Conservation (phyloP, 2,797 vertebrate genomes). For the Acanthornis magna region DNA sequence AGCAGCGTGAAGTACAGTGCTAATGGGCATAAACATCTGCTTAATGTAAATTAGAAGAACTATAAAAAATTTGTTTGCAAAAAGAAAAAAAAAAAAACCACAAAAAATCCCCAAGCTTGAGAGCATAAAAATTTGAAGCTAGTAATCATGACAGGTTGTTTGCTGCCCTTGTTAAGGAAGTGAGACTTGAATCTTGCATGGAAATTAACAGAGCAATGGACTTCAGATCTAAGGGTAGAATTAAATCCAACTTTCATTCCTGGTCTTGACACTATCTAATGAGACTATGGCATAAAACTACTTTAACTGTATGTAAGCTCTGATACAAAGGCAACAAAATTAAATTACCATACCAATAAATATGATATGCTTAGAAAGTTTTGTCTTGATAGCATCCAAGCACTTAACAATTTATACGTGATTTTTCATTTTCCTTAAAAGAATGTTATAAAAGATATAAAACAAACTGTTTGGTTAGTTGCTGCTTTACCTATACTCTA, state of each 20-base stretch:
- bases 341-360: neutral
- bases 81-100: neutral
- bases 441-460: neutral
- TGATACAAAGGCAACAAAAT: neutral
- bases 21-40: neutral
- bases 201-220: neutral
- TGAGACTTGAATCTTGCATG: neutral
- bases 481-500: constrained; percentile 84
- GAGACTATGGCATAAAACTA: neutral
- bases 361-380: neutral
- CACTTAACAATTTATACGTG: neutral
- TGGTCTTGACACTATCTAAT: neutral
- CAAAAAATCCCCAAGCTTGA: neutral
- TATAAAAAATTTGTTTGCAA: neutral
- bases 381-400: neutral
- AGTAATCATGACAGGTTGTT: neutral
- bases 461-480: neutral
- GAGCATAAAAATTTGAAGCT: neutral
- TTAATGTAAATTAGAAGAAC: neutral
- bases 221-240: neutral
- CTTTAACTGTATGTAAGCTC: neutral
- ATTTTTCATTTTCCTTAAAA: neutral
- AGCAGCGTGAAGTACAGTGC: neutral
- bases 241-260: neutral
- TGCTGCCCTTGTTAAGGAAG: neutral